These are phyloP conservation scores for Anhinga anhinga DNA, from an alignment of 2,113 vertebrate genomes.

Conservation along the genomic window DNA sequence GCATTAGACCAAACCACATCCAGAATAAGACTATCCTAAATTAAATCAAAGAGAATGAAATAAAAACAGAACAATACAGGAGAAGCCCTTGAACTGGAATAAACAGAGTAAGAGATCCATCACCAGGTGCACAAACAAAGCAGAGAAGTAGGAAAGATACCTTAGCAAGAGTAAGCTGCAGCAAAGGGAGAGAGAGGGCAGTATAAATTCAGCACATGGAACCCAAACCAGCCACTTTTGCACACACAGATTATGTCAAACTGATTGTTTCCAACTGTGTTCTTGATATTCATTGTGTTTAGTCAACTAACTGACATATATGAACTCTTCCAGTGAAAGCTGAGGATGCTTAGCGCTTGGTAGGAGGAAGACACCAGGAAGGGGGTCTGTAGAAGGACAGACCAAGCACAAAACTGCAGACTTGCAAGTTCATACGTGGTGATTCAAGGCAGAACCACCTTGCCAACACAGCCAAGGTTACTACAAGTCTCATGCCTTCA, in stretches of 20 bases:
- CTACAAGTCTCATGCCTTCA: neutral
- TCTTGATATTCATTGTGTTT: neutral
- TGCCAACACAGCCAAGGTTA: neutral
- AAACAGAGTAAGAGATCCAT: neutral
- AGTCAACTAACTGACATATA: neutral
- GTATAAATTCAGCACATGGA: neutral
- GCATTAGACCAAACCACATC: neutral
- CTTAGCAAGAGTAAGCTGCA: neutral
- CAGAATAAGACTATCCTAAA: neutral
- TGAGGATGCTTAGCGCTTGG: neutral
- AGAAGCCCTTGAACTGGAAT: neutral
- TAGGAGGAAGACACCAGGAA: neutral
- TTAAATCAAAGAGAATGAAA: neutral
- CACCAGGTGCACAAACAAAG: neutral
- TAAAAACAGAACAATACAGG: neutral
- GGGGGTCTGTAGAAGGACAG: neutral
- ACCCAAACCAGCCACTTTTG: neutral
- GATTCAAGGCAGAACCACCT: neutral
- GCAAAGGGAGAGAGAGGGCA: neutral
- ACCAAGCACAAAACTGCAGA: neutral
- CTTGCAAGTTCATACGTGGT: neutral
- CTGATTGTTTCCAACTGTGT: neutral
- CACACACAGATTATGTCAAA: neutral
- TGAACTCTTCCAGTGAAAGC: neutral
- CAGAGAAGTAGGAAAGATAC: neutral